These are phyloP conservation scores for Dufourea novaeangliae DNA, from an alignment of 1,140 invertebrate genomes.

Conservation along the genomic window DNA sequence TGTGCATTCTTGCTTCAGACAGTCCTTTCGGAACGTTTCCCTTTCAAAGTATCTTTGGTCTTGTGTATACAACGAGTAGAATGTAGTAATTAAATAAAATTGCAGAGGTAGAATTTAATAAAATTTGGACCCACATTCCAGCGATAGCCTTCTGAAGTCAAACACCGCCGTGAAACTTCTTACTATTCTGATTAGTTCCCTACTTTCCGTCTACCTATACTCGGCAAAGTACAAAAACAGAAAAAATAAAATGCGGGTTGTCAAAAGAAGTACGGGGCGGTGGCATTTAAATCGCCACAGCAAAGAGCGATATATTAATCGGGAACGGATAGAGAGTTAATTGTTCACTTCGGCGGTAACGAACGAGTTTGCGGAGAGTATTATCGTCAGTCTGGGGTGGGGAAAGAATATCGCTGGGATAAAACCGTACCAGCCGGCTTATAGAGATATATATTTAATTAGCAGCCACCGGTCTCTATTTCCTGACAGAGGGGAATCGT, in stretches of 20 bases:
- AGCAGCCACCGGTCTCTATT: slow-evolving; percentile 2
- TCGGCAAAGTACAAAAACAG: too few species aligned
- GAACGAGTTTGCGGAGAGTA: slow-evolving; percentile 28
- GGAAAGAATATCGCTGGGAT: slow-evolving; percentile 36
- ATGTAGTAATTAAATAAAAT: too few species aligned
- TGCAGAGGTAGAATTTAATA: too few species aligned
- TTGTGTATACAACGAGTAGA: too few species aligned
- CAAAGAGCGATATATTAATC: slow-evolving; percentile 50
- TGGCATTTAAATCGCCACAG: slow-evolving; percentile 43
- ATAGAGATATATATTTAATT: slow-evolving; percentile 56
- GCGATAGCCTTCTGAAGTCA: too few species aligned
- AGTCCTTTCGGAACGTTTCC: too few species aligned
- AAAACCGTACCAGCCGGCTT: slow-evolving; percentile 27
- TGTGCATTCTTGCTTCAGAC: too few species aligned
- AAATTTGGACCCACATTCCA: too few species aligned
- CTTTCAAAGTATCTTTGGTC: too few species aligned
- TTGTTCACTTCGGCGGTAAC: slow-evolving; percentile 39
- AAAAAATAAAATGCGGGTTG: not conserved
- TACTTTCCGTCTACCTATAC: too few species aligned
- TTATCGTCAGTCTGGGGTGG: slow-evolving; percentile 46
- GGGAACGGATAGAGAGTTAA: slow-evolving; percentile 26
- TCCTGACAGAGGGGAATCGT: not conserved
- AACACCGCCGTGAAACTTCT: too few species aligned
- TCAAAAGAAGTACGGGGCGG: slow-evolving; percentile 28
- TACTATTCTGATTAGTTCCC: too few species aligned